Evolutionary conservation across 2,113 vertebrate genomes (phyloP).

Genomic region (Australoheros scitulus): DNA sequence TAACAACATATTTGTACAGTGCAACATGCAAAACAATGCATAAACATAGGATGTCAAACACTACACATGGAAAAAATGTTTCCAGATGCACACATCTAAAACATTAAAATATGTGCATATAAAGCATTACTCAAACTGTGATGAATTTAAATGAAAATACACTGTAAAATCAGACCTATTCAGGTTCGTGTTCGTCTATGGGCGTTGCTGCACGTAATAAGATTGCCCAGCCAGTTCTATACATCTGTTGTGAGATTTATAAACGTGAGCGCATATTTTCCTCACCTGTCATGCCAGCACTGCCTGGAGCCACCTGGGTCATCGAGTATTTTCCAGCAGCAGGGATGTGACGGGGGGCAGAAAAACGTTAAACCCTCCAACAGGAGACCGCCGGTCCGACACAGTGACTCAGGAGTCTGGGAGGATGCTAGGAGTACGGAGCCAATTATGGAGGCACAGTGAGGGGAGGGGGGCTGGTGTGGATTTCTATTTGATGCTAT

Average conservation of each 20-base stretch:
- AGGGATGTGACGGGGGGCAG: not conserved
- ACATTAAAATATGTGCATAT: rapidly evolving
- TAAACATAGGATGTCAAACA: not conserved
- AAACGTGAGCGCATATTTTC: not conserved
- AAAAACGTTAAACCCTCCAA: not conserved
- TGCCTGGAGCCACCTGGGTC: conserved; percentile 54
- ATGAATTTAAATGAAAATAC: not conserved
- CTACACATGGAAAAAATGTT: rapidly evolving
- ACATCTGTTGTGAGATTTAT: not conserved
- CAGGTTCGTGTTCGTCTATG: not conserved
- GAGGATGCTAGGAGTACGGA: conserved; percentile 12
- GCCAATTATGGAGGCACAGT: not conserved
- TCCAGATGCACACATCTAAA: not conserved
- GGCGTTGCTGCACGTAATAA: not conserved
- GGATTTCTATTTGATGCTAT: not conserved
- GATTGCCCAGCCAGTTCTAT: rapidly evolving
- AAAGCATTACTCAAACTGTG: not conserved
- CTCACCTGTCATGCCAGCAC: conserved; percentile 63
- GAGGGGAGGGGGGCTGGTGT: not conserved
- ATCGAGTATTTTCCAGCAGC: conserved; percentile 26
- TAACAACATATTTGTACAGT: not conserved
- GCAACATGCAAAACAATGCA: not conserved
- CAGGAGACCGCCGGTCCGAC: not conserved
- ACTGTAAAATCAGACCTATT: not conserved
- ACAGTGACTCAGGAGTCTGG: conserved; percentile 46